phyloP scores from a whole-genome alignment of 2,888 invertebrate genomes.

The Psylliodes chrysocephalus region DNA sequence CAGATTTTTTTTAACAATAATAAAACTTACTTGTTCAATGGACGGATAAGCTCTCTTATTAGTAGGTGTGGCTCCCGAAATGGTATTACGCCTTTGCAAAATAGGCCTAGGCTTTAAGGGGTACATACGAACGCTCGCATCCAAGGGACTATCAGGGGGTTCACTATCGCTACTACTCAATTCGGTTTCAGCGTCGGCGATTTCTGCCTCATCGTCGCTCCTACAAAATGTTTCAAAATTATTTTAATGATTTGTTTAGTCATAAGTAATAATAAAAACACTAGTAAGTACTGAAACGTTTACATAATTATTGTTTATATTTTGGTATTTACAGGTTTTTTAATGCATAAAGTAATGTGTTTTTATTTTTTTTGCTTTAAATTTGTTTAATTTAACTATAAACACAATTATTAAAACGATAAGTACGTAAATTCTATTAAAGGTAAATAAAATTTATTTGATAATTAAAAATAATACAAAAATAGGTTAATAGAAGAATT shows the following conservation, averaged over 20 bases:
- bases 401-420: too few species aligned
- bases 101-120: slow-evolving; percentile 80
- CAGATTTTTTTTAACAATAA: too few species aligned
- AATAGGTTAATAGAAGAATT: too few species aligned
- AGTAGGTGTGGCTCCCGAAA: slow-evolving; percentile 83
- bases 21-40: slow-evolving; percentile 74
- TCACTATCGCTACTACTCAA: slow-evolving; percentile 69
- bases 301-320: too few species aligned
- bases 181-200: slow-evolving; percentile 51
- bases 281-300: too few species aligned
- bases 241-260: background rate
- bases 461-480: too few species aligned
- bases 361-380: too few species aligned
- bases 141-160: slow-evolving; percentile 66
- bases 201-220: slow-evolving; percentile 43
- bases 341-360: too few species aligned
- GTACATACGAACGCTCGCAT: slow-evolving; percentile 70
- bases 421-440: too few species aligned
- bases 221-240: slow-evolving; percentile 31
- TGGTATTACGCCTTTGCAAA: slow-evolving; percentile 85
- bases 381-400: too few species aligned
- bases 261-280: slow-evolving; percentile 4
- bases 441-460: too few species aligned
- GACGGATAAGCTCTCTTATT: slow-evolving; percentile 71
- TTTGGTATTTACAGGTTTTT: too few species aligned